A percentile compares a stretch with the other conserved stretches of the same genome.
Conservation (phyloP, 2,113 vertebrate species). For the Clarias macrocephalus region DNA sequence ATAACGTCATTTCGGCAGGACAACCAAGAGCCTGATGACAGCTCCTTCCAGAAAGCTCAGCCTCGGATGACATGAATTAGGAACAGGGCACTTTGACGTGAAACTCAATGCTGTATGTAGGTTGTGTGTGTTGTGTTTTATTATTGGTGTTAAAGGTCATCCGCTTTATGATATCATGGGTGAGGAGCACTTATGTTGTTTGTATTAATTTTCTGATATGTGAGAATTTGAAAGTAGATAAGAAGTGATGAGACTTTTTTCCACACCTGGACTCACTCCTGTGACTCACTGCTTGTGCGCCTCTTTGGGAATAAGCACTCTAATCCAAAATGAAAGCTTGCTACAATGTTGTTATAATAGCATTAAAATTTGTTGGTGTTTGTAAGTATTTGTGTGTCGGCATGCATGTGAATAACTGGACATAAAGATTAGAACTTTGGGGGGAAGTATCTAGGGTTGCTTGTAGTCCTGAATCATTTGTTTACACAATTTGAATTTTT, state of each 20-base stretch:
- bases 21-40: conserved; percentile 95
- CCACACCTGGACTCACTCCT: not conserved
- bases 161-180: conserved; percentile 8
- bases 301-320: not conserved
- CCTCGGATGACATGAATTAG: conserved; percentile 87
- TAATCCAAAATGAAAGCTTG: not conserved
- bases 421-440: not conserved
- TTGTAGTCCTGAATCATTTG: not conserved
- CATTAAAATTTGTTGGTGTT: not conserved
- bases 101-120: conserved; percentile 12
- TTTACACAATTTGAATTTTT: not conserved
- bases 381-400: not conserved
- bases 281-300: not conserved
- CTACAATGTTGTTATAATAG: not conserved
- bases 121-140: not conserved
- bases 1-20: conserved; percentile 99
- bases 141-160: not conserved
- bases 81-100: conserved; percentile 12
- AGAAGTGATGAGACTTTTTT: not conserved
- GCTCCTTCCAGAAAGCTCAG: conserved; percentile 92
- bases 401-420: not conserved
- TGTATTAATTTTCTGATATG: conserved; percentile 3
- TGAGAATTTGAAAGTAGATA: not conserved
- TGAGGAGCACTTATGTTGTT: not conserved
- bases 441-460: not conserved